Evolutionary conservation across 2,888 invertebrate genomes (phyloP).

Genomic region (Penaeus monodon): DNA sequence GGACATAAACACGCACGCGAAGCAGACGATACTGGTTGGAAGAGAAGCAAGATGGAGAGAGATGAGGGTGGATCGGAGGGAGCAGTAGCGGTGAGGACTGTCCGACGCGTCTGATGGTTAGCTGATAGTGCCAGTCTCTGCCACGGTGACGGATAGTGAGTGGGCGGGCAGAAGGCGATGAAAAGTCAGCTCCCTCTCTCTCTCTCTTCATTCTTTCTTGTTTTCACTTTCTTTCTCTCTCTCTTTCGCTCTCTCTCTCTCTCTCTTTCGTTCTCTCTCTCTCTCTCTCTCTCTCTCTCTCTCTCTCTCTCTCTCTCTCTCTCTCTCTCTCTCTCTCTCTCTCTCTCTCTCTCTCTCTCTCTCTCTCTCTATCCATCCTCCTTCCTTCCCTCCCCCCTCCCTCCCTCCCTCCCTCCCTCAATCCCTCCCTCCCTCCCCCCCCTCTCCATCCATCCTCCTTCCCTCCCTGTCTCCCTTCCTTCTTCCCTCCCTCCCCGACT

Average conservation of each 20-base stretch:
- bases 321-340: conserved; percentile 17
- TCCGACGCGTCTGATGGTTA: too few species aligned
- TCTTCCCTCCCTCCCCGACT: not conserved
- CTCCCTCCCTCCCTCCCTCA: not conserved
- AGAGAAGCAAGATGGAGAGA: not conserved
- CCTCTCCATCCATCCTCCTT: not conserved
- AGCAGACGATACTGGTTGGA: not conserved
- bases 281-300: conserved; percentile 1
- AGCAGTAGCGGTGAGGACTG: not conserved
- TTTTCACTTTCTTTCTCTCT: too few species aligned
- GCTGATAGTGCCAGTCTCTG: too few species aligned
- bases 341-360: not conserved
- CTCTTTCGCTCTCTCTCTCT: too few species aligned
- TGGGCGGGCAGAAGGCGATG: too few species aligned
- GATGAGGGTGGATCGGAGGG: not conserved
- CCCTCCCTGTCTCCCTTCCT: not conserved
- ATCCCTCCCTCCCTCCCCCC: not conserved
- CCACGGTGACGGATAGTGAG: too few species aligned
- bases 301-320: not conserved
- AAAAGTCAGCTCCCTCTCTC: too few species aligned
- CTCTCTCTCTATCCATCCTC: not conserved
- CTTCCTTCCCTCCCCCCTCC: not conserved
- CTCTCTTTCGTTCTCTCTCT: not conserved
- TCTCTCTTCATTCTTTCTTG: too few species aligned
- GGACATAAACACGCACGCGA: too few species aligned